Evolutionary conservation across 2,113 vertebrate genomes (phyloP), one percentile per base, ranked within the genome.

Genomic region (Zosterops hypoxanthus): DNA sequence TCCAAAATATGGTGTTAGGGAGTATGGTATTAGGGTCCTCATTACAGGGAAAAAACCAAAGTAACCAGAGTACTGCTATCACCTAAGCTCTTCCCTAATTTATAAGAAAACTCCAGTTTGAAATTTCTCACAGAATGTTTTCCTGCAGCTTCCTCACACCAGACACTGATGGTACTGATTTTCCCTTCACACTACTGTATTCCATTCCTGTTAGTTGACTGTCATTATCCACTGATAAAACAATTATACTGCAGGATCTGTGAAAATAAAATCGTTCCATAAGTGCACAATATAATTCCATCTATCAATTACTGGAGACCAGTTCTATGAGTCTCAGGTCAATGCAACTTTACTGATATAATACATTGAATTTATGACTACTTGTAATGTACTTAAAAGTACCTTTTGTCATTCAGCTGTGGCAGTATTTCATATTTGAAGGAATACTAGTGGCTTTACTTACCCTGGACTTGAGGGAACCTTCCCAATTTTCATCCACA

Each of bases 401-500:
- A 64, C 20, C 36, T 94, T 68, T 42, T 77, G 42, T 86, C 68
- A 86, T 69, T 91, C 72, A 81, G 29, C 71, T 83, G 71, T 69
- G 68, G 66, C n/a, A 70, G 29, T 22, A 57, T 42, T 76, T 89
- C 21, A 20, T 57, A 56, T 56, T 9, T 59, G 61, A 82, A 65
- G 69, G 39, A 84, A 46, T 3, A 33, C 15, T 5, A 66, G 25
- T 41, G 39, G 73, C 59, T 96, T 90, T 91, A 97, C 98, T 98
- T 97, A 99, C 99, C 99, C 98, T 99, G 99, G 98, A 99, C 99
- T 99, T 99, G 99, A 94, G 99, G 99, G 99, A 99, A 99, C 99
- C 99, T 98, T 96, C 99, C 99, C 98, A 99, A 34, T 98, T 99
- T 99, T 99, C 99, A 99, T 99, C 99, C 99, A 97, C 99, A 99